A percentile compares a stretch with the other conserved stretches of the same genome.
Evolutionary conservation across 1,140 invertebrate genomes (phyloP).

Genomic region (Lepidotrigona ventralis): DNA sequence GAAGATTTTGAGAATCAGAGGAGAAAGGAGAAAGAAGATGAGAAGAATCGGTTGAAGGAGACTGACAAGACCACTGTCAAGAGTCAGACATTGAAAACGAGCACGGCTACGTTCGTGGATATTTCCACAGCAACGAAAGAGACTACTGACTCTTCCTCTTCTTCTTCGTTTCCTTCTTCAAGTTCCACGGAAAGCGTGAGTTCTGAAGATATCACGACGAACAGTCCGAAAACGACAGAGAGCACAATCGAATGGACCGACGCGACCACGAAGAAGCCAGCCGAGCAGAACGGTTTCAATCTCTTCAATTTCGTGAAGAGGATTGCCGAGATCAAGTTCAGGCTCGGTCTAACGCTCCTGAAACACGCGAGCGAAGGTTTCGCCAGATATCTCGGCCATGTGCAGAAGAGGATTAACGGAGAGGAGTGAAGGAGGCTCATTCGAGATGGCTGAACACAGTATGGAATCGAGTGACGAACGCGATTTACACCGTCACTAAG

Average conservation of each 20-base stretch:
- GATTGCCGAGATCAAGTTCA: conserved; percentile 80
- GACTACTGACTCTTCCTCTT: not conserved
- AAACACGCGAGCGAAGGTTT: conserved; percentile 80
- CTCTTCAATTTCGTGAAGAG: conserved; percentile 78
- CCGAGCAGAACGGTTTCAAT: conserved; percentile 69
- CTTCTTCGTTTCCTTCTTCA: conserved; percentile 13
- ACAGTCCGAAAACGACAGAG: conserved; percentile 21
- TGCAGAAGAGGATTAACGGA: conserved; percentile 80
- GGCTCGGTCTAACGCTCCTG: conserved; percentile 79
- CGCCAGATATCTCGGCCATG: conserved; percentile 78
- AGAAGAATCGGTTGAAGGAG: conserved; percentile 18
- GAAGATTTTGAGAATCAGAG: conserved; percentile 53
- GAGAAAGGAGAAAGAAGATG: conserved; percentile 60
- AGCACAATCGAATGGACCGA: conserved; percentile 67
- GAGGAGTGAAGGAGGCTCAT: conserved; percentile 61
- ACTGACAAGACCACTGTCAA: not conserved
- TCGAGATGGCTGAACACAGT: not conserved
- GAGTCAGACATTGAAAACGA: not conserved
- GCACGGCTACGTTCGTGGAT: not conserved
- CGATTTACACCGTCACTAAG: not conserved
- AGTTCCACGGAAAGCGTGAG: not conserved
- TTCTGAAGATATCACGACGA: conserved; percentile 10
- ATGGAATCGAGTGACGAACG: conserved; percentile 16
- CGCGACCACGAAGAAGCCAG: conserved; percentile 60
- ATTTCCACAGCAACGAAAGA: not conserved